phyloP scores from a whole-genome alignment of 2,113 vertebrate genomes.

The Glaucidium brasilianum region DNA sequence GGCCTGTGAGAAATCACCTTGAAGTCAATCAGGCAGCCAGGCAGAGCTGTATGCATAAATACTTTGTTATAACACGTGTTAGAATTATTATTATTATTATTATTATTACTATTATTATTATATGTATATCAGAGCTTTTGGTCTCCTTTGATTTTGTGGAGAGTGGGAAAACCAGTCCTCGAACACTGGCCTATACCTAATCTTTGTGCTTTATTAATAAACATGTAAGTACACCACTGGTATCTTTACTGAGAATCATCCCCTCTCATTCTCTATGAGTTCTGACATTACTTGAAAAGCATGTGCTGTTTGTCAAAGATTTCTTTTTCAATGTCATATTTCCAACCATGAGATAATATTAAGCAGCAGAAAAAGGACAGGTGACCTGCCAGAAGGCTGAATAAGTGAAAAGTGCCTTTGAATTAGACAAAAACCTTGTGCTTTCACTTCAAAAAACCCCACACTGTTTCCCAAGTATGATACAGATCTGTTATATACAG shows the following conservation, averaged over 20 bases:
- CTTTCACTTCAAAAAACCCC: neutral
- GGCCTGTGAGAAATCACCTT: neutral
- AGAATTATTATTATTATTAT: neutral
- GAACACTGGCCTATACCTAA: neutral
- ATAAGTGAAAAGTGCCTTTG: constrained; percentile 29
- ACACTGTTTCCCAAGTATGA: neutral
- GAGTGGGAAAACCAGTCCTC: neutral
- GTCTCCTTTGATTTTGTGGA: neutral
- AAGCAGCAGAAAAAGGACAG: constrained; percentile 13
- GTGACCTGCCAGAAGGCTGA: neutral
- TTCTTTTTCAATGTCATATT: constrained; percentile 7
- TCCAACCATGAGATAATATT: neutral
- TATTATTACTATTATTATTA: neutral
- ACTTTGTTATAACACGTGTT: accelerated
- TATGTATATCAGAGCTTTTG: neutral
- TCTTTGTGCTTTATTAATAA: neutral
- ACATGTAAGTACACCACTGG: neutral
- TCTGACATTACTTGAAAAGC: neutral
- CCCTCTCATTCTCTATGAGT: neutral
- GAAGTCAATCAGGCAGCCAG: neutral
- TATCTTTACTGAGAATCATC: neutral
- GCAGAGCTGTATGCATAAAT: neutral
- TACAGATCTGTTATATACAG: constrained; percentile 18
- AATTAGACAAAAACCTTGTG: constrained; percentile 27
- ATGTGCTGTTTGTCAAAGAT: neutral